Conservation (phyloP, 2,797 vertebrate species). For the Delichon dasypus region DNA sequence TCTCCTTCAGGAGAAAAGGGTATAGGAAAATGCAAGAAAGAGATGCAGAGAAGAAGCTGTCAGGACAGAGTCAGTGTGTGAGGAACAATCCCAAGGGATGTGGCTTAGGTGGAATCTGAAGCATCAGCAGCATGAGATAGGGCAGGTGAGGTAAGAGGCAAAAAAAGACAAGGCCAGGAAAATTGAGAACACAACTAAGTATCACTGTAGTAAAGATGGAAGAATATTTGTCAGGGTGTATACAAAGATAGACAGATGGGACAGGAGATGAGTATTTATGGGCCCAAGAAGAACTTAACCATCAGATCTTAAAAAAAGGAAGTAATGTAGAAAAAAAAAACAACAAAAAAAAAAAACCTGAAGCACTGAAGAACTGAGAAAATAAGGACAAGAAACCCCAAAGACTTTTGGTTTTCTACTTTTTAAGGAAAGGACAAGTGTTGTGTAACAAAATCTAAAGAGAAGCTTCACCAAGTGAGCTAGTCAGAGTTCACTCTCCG, state of each 20-base stretch:
- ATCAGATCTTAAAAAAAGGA: neutral
- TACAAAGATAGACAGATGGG: rapidly evolving
- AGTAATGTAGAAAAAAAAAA: neutral
- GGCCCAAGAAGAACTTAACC: neutral
- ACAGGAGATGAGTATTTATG: neutral
- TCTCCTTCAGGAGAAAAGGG: neutral
- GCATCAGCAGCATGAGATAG: neutral
- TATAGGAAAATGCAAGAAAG: neutral
- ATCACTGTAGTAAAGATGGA: neutral
- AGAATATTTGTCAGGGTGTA: neutral
- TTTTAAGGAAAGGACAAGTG: neutral
- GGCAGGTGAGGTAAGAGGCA: neutral
- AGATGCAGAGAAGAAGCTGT: neutral
- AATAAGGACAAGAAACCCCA: neutral
- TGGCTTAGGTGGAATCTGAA: neutral
- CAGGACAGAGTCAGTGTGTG: neutral
- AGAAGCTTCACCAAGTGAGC: neutral
- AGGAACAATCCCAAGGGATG: neutral
- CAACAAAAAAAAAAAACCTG: no score
- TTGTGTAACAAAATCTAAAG: neutral
- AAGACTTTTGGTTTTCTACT: neutral
- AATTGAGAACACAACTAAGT: neutral
- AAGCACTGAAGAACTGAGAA: neutral
- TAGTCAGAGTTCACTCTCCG: neutral
- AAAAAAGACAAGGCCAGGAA: neutral